Conservation (phyloP, 2,888 invertebrate species). For the Mamestra brassicae region DNA sequence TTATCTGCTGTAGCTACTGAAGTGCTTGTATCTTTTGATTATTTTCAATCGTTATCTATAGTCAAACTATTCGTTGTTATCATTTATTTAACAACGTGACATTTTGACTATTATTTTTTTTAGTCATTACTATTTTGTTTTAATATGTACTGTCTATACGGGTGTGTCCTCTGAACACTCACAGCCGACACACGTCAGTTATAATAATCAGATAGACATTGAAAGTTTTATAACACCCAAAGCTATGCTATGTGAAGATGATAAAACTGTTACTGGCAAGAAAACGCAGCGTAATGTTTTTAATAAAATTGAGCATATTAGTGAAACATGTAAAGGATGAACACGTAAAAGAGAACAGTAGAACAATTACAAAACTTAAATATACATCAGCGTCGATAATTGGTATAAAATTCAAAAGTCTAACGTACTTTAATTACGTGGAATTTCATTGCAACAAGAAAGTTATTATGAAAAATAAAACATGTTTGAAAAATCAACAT, state of each 20-base stretch:
- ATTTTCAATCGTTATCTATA: too few species aligned
- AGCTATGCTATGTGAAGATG: neutral
- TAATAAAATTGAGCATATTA: too few species aligned
- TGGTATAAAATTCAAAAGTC: too few species aligned
- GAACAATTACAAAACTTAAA: neutral
- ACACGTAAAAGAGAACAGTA: neutral
- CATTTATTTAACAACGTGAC: neutral
- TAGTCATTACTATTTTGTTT: too few species aligned
- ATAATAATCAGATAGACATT: neutral
- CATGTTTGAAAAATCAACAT: neutral
- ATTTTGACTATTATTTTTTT: neutral
- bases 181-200: neutral
- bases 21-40: neutral
- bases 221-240: neutral
- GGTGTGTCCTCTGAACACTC: neutral
- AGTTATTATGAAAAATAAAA: neutral
- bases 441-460: neutral
- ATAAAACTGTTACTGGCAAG: neutral
- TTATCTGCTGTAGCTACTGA: neutral
- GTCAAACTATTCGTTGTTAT: too few species aligned
- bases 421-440: too few species aligned
- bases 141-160: too few species aligned
- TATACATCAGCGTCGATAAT: too few species aligned
- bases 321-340: too few species aligned
- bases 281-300: neutral